A percentile compares a stretch with the other conserved stretches of the same genome.
Evolutionary conservation across 2,888 invertebrate species (phyloP).

Genomic region (Drosophila lacicola): DNA sequence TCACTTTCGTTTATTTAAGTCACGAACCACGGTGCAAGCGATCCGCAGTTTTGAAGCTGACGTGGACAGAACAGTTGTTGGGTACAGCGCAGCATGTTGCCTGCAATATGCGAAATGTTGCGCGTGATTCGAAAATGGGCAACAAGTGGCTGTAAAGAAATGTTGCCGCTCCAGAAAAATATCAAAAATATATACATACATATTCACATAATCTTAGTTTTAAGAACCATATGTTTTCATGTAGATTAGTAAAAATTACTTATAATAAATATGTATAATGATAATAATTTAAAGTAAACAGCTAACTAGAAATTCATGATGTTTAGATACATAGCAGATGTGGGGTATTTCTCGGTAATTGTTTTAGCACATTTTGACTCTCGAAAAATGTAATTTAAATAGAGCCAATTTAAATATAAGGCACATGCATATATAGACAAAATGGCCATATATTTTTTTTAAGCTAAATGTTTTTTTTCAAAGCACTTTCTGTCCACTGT

Average conservation of each 20-base stretch:
- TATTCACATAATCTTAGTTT: background rate
- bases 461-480: background rate
- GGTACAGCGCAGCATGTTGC: conserved; percentile 27
- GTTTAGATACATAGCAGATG: no score
- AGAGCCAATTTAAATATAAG: background rate
- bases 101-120: conserved; percentile 24
- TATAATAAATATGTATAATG: no score
- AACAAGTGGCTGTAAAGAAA: conserved; percentile 58
- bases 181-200: background rate
- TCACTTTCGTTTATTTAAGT: background rate
- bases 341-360: no score
- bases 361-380: no score
- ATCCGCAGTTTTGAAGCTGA: conserved; percentile 29
- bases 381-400: background rate
- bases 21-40: conserved; percentile 37
- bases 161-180: conserved; percentile 18
- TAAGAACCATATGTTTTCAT: background rate
- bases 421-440: background rate
- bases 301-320: no score
- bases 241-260: no score
- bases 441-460: background rate
- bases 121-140: conserved; percentile 41
- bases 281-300: no score
- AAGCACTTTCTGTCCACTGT: conserved; percentile 4
- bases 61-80: background rate